A percentile compares a stretch with the other conserved stretches of the same genome.
phyloP scores from a whole-genome alignment of 1,140 invertebrate species.

The Microvelia longipes region DNA sequence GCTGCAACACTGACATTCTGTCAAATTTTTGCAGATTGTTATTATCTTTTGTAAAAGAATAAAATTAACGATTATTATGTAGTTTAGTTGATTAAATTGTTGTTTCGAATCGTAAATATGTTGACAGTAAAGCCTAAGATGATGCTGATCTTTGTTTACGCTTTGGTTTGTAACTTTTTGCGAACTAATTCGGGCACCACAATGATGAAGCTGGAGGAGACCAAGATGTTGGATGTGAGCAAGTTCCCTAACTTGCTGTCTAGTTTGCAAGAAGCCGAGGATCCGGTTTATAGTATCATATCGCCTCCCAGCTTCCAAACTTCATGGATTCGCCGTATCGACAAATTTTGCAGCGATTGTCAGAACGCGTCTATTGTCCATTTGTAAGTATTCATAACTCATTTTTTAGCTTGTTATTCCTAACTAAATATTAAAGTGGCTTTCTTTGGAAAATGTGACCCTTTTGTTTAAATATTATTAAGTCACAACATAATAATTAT shows the following conservation, averaged over 20 bases:
- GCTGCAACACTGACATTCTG: too few species aligned
- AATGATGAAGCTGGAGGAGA: constrained; percentile 51
- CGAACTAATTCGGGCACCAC: constrained; percentile 24
- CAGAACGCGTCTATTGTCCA: constrained; percentile 25
- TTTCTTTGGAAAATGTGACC: too few species aligned
- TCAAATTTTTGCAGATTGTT: too few species aligned
- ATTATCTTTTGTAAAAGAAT: too few species aligned
- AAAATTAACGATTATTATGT: too few species aligned
- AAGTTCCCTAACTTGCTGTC: constrained; percentile 35
- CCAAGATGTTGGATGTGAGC: constrained; percentile 44
- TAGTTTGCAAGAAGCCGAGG: constrained; percentile 34
- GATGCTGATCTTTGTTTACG: not conserved
- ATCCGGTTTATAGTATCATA: constrained; percentile 46
- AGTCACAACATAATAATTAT: too few species aligned
- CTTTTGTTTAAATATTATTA: too few species aligned
- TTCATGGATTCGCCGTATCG: constrained; percentile 41
- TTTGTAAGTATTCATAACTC: not conserved
- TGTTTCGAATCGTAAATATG: too few species aligned
- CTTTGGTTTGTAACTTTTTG: not conserved
- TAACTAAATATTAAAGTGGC: too few species aligned
- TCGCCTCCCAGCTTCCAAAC: constrained; percentile 44
- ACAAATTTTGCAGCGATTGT: constrained; percentile 38
- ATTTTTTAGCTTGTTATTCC: too few species aligned
- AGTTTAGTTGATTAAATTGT: too few species aligned
- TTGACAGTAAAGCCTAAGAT: not conserved